These are phyloP conservation scores for Iguana delicatissima DNA, from an alignment of 2,797 vertebrate genomes.

Conservation along the genomic window DNA sequence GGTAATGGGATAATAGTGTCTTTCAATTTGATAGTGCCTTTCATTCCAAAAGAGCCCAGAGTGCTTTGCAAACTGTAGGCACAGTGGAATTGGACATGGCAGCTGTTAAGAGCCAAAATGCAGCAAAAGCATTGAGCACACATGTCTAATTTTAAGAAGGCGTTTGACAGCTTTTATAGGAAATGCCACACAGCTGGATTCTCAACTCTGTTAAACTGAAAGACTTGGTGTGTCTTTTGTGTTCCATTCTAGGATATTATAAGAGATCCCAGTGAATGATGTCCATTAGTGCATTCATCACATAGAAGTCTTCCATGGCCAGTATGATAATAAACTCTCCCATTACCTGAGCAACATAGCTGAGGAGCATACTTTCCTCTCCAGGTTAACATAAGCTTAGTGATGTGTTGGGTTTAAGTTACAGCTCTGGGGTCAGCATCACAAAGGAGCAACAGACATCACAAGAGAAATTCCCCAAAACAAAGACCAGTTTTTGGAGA, in stretches of 20 bases:
- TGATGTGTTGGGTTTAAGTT: too few relatives aligned
- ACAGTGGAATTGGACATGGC: slow-evolving; percentile 12
- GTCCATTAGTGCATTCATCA: not conserved
- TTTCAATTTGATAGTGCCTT: slow-evolving; percentile 28
- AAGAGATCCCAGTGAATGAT: not conserved
- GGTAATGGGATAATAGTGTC: slow-evolving; percentile 19
- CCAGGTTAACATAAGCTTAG: too few relatives aligned
- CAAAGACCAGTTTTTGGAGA: too few relatives aligned
- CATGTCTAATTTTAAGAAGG: slow-evolving; percentile 30
- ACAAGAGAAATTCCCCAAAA: too few relatives aligned
- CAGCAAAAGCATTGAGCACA: not conserved
- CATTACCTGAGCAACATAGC: too few relatives aligned
- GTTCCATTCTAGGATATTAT: not conserved
- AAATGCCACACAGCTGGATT: slow-evolving; percentile 11
- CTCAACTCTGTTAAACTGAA: not conserved
- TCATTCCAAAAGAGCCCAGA: slow-evolving; percentile 20
- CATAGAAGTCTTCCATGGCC: not conserved
- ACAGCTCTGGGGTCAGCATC: too few relatives aligned
- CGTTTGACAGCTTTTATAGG: not conserved
- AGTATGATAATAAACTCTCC: too few relatives aligned
- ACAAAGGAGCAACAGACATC: too few relatives aligned
- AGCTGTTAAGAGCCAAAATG: slow-evolving; percentile 26
- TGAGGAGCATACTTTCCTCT: too few relatives aligned
- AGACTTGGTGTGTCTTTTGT: not conserved
- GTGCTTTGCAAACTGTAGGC: slow-evolving; percentile 17